These are phyloP conservation scores for Pomatorhinus ruficollis DNA, from an alignment of 2,113 vertebrate species.

Conservation along the genomic window DNA sequence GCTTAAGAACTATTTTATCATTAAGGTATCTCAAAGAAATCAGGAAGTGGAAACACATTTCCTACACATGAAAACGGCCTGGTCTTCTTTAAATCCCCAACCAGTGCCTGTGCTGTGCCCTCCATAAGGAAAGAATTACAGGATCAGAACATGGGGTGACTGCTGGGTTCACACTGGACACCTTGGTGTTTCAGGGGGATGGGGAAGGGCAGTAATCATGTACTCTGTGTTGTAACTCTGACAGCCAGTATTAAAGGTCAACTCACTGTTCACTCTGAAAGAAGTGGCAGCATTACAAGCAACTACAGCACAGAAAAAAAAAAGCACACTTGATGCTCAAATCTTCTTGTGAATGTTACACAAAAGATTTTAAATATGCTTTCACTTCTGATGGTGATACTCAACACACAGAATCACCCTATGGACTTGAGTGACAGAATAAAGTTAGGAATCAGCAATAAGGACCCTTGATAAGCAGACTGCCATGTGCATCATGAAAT, in stretches of 20 bases:
- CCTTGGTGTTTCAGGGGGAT: not conserved
- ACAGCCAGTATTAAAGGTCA: constrained; percentile 51
- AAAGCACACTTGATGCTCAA: not conserved
- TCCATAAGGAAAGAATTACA: constrained; percentile 58
- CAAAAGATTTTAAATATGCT: not conserved
- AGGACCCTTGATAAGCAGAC: not conserved
- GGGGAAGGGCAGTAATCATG: not conserved
- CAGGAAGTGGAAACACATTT: constrained; percentile 54
- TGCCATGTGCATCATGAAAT: not conserved
- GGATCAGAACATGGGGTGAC: constrained; percentile 29
- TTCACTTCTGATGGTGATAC: not conserved
- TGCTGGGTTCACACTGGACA: not conserved
- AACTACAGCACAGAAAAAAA: not conserved
- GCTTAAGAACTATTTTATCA: not conserved
- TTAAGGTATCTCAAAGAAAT: not conserved
- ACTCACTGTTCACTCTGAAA: not conserved
- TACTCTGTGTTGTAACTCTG: constrained; percentile 25
- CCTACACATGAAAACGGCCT: not conserved
- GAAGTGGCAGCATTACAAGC: not conserved
- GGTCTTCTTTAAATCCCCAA: constrained; percentile 28
- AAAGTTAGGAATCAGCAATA: not conserved
- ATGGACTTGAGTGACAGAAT: not conserved
- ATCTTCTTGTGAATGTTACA: not conserved
- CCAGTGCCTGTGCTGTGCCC: not conserved
- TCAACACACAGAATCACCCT: not conserved